phyloP scores from a whole-genome alignment of 2,888 invertebrate genomes.

The Dendrolimus pini region DNA sequence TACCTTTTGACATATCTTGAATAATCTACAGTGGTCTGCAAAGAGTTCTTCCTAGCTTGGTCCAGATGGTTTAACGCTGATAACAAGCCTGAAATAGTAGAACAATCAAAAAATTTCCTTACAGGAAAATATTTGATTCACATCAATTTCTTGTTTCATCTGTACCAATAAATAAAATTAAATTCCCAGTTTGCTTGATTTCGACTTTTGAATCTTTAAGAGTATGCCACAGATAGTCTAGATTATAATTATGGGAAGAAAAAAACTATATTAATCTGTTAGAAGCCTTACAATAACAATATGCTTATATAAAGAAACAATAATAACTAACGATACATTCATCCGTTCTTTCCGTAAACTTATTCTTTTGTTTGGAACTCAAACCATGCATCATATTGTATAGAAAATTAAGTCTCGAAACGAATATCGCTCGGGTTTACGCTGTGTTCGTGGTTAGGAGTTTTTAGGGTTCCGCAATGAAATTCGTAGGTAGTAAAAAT shows the following conservation, averaged over 20 bases:
- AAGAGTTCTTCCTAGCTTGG: conserved; percentile 72
- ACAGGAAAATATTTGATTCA: background rate
- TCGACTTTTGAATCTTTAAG: background rate
- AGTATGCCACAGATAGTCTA: too few species aligned
- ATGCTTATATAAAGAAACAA: conserved; percentile 64
- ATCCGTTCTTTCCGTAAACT: conserved; percentile 62
- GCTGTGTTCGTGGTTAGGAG: conserved; percentile 22
- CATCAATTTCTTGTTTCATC: background rate
- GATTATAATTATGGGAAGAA: too few species aligned
- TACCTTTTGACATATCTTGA: conserved; percentile 93
- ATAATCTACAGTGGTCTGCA: conserved; percentile 87
- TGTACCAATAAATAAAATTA: background rate
- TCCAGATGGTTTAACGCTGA: conserved; percentile 70
- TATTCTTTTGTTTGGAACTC: conserved; percentile 72
- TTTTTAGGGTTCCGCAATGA: conserved; percentile 1
- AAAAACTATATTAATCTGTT: conserved; percentile 7
- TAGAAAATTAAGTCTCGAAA: background rate
- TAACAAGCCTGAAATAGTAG: conserved; percentile 53
- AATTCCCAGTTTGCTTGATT: background rate
- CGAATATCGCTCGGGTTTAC: conserved; percentile 36
- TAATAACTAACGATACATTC: conserved; percentile 58
- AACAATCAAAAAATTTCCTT: too few species aligned
- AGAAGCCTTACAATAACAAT: conserved; percentile 34
- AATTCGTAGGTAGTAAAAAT: background rate
- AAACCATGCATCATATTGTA: conserved; percentile 66